Conservation (phyloP, 2,888 invertebrate species). For the Dryococelus australis region DNA sequence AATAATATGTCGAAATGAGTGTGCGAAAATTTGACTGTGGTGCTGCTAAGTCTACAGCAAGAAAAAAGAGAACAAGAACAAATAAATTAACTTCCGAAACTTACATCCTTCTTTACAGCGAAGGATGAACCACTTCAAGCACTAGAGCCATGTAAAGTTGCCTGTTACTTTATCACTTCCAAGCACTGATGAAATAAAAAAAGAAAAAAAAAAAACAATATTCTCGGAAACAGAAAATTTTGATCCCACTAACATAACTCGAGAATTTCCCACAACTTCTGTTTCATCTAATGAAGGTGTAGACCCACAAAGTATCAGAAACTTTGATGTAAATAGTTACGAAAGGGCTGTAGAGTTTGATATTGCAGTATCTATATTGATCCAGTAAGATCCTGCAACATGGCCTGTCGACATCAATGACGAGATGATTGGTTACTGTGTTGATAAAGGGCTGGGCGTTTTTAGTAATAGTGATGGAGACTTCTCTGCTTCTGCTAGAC, state of each 20-base stretch:
- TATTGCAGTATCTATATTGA: not conserved
- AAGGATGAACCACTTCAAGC: not conserved
- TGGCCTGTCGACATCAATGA: conserved; percentile 6
- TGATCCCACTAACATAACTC: conserved; percentile 4
- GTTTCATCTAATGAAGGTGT: not conserved
- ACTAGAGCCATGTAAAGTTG: not conserved
- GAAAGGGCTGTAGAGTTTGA: conserved; percentile 20
- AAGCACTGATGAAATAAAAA: not conserved
- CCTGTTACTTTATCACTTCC: not conserved
- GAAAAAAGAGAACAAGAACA: conserved; percentile 20
- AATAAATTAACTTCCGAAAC: not conserved
- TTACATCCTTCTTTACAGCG: not conserved
- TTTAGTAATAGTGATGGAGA: not conserved
- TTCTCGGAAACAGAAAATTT: not conserved
- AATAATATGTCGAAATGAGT: not conserved
- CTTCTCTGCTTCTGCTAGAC: not conserved
- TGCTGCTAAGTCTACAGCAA: not conserved
- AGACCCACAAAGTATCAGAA: not conserved
- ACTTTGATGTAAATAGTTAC: not conserved
- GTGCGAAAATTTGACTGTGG: conserved; percentile 8
- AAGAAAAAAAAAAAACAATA: not conserved
- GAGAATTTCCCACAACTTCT: not conserved
- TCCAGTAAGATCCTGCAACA: conserved; percentile 25
- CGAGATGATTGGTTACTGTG: conserved; percentile 2
- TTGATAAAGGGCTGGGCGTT: not conserved